These are phyloP conservation scores for Dryobota labecula DNA, from an alignment of 2,888 invertebrate genomes.

Conservation along the genomic window DNA sequence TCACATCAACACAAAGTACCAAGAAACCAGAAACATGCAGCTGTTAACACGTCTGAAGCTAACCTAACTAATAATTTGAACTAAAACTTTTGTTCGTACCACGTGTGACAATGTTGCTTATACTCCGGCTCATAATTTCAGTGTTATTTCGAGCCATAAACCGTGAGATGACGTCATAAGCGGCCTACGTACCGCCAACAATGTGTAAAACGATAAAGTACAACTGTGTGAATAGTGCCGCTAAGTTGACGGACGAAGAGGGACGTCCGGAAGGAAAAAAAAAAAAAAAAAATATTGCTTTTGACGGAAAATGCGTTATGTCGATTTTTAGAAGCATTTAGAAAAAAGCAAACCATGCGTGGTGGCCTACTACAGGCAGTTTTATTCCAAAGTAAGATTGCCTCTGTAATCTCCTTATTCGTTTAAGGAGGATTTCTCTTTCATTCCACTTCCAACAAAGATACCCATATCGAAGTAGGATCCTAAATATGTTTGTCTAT, in stretches of 20 bases:
- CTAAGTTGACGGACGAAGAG: conserved; percentile 12
- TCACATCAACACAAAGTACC: conserved; percentile 28
- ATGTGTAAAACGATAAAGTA: conserved; percentile 59
- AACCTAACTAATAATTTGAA: conserved; percentile 51
- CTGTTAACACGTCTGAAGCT: conserved; percentile 51
- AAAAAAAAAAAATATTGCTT: too few relatives aligned
- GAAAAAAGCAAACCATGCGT: not conserved
- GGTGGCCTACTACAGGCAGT: too few relatives aligned
- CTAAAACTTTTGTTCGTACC: conserved; percentile 57
- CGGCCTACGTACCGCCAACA: conserved; percentile 57
- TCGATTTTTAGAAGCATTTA: not conserved
- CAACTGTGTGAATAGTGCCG: conserved; percentile 50
- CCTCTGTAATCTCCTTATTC: too few relatives aligned
- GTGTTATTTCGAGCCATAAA: conserved; percentile 71
- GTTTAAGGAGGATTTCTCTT: not conserved
- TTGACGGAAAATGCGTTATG: not conserved
- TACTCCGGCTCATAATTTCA: conserved; percentile 68
- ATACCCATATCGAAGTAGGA: not conserved
- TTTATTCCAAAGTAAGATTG: not conserved
- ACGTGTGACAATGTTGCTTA: conserved; percentile 66
- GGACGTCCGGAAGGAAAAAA: not conserved
- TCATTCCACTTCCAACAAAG: not conserved
- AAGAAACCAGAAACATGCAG: conserved; percentile 33
- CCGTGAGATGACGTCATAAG: conserved; percentile 63
- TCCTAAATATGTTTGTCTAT: not conserved